These are phyloP conservation scores for Tinea semifulvella DNA, from an alignment of 2,888 invertebrate species.

Conservation along the genomic window DNA sequence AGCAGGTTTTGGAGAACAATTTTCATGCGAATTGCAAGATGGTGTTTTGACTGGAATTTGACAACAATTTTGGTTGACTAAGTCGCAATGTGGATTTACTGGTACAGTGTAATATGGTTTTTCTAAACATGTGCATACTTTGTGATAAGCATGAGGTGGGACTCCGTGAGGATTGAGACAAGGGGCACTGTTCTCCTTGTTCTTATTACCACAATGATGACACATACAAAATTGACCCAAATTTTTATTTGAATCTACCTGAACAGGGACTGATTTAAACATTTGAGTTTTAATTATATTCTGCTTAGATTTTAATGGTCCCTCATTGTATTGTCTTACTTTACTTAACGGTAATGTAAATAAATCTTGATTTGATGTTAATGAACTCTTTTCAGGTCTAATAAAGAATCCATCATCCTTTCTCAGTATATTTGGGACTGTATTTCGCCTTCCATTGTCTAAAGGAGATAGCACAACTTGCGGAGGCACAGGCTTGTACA, in stretches of 20 bases:
- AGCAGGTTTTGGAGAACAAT: no score
- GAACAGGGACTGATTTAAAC: not conserved
- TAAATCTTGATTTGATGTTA: conserved; percentile 17
- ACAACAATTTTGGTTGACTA: not conserved
- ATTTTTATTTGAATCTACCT: not conserved
- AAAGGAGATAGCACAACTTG: not conserved
- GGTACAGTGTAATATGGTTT: not conserved
- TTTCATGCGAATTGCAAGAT: not conserved
- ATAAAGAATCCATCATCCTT: conserved; percentile 46
- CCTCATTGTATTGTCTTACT: not conserved
- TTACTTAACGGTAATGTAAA: not conserved
- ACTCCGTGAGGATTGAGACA: not conserved
- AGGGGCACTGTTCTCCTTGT: not conserved
- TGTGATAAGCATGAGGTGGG: not conserved
- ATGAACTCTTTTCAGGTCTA: conserved; percentile 24
- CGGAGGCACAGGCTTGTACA: not conserved
- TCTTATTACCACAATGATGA: conserved; percentile 32
- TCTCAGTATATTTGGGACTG: conserved; percentile 29
- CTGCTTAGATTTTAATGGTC: not conserved
- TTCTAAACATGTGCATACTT: not conserved
- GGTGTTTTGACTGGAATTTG: not conserved
- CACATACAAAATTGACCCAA: conserved; percentile 30
- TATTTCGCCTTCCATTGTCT: not conserved
- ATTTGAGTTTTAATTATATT: not conserved
- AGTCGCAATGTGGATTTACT: not conserved